These are phyloP conservation scores for Arrhamphus sclerolepis DNA, from an alignment of 2,797 vertebrate genomes.

Conservation along the genomic window DNA sequence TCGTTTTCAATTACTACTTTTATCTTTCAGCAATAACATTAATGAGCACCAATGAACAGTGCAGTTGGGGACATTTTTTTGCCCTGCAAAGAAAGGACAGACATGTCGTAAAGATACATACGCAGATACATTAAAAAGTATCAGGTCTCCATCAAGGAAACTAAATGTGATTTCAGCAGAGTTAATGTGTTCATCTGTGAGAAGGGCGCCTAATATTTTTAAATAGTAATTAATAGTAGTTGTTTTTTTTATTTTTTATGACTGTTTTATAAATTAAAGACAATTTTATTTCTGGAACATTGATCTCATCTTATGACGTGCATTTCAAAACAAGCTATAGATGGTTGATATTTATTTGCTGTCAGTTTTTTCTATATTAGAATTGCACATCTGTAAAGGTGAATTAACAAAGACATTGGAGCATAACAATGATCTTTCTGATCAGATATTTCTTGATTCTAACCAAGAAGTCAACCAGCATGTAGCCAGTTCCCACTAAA, in stretches of 20 bases:
- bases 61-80: neutral
- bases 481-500: slow-evolving; percentile 40
- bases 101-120: neutral
- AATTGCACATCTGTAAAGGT: no score
- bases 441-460: no score
- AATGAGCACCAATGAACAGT: slow-evolving; percentile 7
- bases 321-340: no score
- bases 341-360: no score
- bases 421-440: no score
- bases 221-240: no score
- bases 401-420: no score
- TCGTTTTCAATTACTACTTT: slow-evolving; percentile 10
- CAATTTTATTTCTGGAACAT: no score
- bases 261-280: no score
- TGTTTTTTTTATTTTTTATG: no score
- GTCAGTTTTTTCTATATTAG: no score
- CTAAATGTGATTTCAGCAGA: neutral
- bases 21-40: slow-evolving; percentile 9
- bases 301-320: no score
- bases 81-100: neutral
- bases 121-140: neutral
- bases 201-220: neutral
- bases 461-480: slow-evolving; percentile 9
- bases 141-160: neutral
- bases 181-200: neutral